Percentiles rank a stretch among this genome's conserved stretches.
Evolutionary conservation across 2,113 vertebrate species (phyloP).

Genomic region (Candoia aspera): DNA sequence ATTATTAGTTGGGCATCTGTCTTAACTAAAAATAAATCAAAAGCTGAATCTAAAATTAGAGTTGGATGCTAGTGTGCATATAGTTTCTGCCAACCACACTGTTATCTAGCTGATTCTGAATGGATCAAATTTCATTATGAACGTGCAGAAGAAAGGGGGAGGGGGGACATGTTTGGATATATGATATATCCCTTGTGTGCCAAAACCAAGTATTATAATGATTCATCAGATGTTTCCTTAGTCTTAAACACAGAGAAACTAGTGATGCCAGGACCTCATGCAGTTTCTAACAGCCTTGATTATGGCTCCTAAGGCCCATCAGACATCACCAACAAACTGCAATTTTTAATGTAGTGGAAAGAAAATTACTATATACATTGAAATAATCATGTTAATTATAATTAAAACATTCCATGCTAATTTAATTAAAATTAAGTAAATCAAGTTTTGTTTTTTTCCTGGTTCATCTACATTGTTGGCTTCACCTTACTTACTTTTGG

Average conservation of each 20-base stretch:
- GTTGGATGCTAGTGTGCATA: not conserved
- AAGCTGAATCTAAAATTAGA: slow-evolving; percentile 37
- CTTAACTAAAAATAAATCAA: slow-evolving; percentile 34
- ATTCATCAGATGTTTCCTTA: slow-evolving; percentile 6
- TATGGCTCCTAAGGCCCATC: not conserved
- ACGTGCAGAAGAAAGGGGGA: not conserved
- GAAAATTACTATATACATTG: too few relatives aligned
- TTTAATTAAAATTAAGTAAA: not conserved
- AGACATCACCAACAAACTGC: not conserved
- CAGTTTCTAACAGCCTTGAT: not conserved
- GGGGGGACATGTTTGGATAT: not conserved
- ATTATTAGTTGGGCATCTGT: slow-evolving; percentile 43
- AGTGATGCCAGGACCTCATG: not conserved
- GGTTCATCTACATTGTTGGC: not conserved
- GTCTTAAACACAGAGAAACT: not conserved
- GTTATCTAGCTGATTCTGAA: slow-evolving; percentile 36
- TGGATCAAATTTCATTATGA: slow-evolving; percentile 28
- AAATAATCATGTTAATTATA: not conserved
- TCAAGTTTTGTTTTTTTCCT: not conserved
- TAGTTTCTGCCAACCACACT: slow-evolving; percentile 19
- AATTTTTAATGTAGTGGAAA: too few relatives aligned
- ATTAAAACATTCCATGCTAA: not conserved
- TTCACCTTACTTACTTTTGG: not conserved
- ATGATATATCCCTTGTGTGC: slow-evolving; percentile 5
- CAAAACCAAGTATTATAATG: slow-evolving; percentile 26